phyloP scores from a whole-genome alignment of 2,113 vertebrate genomes.

The Pachycephala philippinensis region DNA sequence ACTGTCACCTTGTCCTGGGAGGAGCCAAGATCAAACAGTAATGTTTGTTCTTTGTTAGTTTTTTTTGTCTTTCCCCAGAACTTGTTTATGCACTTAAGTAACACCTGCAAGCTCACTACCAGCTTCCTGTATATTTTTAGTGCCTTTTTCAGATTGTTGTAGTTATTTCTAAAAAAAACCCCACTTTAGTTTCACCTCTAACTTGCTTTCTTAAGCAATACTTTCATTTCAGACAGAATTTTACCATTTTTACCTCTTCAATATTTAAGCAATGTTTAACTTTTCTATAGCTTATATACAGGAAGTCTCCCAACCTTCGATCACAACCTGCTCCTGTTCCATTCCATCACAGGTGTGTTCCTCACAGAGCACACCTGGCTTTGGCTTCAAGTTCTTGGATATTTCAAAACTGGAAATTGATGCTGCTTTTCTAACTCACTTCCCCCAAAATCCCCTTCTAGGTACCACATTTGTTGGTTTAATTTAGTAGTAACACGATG shows the following conservation, averaged over 20 bases:
- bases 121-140: not conserved
- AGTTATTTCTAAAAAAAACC: not conserved
- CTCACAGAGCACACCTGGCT: not conserved
- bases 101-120: not conserved
- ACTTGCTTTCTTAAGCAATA: not conserved
- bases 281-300: too few species aligned
- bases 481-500: not conserved
- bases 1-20: not conserved
- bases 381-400: not conserved
- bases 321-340: not conserved
- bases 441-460: not conserved
- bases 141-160: not conserved
- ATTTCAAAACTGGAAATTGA: not conserved
- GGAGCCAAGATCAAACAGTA: not conserved
- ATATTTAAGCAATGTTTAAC: not conserved
- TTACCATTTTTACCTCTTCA: not conserved
- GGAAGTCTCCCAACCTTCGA: not conserved
- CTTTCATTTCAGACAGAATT: not conserved
- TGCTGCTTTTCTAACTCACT: not conserved
- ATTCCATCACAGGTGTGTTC: not conserved
- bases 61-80: not conserved
- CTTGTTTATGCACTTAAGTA: not conserved
- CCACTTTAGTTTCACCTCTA: not conserved
- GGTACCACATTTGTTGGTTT: not conserved
- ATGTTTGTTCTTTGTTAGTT: rapidly evolving